phyloP scores from a whole-genome alignment of 92 coral and sea anemone genomes.

The Hydrozoanthus gracilis region DNA sequence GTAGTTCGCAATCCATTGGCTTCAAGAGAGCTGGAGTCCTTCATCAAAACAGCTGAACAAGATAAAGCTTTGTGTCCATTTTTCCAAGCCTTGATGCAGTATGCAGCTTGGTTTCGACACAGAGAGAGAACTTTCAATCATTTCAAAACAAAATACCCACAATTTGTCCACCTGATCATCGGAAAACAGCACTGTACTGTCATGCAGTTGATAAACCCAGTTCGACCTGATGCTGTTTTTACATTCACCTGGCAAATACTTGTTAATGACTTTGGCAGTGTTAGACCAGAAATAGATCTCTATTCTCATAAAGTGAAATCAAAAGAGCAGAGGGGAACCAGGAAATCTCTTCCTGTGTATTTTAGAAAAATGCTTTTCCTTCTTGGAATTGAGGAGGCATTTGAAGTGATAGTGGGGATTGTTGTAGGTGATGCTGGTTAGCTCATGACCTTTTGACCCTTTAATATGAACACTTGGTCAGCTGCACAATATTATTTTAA shows the following conservation, averaged over 20 bases:
- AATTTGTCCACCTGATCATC: conserved; percentile 57
- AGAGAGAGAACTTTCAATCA: conserved; percentile 80
- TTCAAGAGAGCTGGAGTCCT: conserved; percentile 67
- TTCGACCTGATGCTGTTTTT: conserved; percentile 61
- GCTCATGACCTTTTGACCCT: background rate
- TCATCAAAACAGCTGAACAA: conserved; percentile 53
- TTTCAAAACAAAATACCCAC: conserved; percentile 81
- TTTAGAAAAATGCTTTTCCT: conserved; percentile 77
- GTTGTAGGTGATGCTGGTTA: background rate
- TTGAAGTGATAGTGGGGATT: conserved; percentile 70
- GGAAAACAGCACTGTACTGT: conserved; percentile 56
- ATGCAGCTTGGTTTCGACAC: conserved; percentile 70
- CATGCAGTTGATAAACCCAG: conserved; percentile 68
- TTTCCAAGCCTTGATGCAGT: conserved; percentile 71
- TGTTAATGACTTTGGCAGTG: conserved; percentile 56
- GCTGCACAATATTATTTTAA: too few species aligned
- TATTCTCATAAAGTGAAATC: conserved; percentile 32
- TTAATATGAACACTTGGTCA: too few species aligned
- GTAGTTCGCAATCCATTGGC: conserved; percentile 60
- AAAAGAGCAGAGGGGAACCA: conserved; percentile 40
- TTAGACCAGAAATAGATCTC: conserved; percentile 71
- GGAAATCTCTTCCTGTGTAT: conserved; percentile 68
- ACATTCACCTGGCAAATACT: conserved; percentile 75
- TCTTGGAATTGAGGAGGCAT: conserved; percentile 90
- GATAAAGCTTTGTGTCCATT: conserved; percentile 77